phyloP scores from a whole-genome alignment of 1,140 invertebrate genomes.

The Leptoteleia sp. region DNA sequence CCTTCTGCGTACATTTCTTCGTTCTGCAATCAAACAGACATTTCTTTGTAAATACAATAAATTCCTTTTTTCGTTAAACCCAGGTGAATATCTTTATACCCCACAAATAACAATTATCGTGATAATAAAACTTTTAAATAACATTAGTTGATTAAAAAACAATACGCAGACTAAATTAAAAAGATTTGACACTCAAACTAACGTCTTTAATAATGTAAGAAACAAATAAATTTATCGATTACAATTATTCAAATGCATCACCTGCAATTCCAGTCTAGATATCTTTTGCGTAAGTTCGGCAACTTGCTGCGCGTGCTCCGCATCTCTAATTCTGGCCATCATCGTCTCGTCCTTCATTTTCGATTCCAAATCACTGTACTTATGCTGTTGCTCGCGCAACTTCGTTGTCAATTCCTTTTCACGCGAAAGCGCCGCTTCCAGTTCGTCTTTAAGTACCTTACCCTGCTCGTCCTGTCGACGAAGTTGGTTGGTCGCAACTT shows the following conservation, averaged over 20 bases:
- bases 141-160: too few species aligned
- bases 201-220: too few species aligned
- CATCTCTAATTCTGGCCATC: slow-evolving; percentile 96
- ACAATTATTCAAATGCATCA: too few species aligned
- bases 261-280: slow-evolving; percentile 95
- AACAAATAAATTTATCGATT: too few species aligned
- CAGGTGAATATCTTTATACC: too few species aligned
- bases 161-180: too few species aligned
- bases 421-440: slow-evolving; percentile 86
- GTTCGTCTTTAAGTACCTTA: slow-evolving; percentile 88
- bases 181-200: too few species aligned
- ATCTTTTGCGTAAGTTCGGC: slow-evolving; percentile 98
- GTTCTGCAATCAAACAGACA: slow-evolving; percentile 84
- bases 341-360: slow-evolving; percentile 97
- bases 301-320: slow-evolving; percentile 95
- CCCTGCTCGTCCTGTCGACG: slow-evolving; percentile 96
- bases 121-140: too few species aligned
- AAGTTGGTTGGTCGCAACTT: slow-evolving; percentile 96
- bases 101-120: too few species aligned
- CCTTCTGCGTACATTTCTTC: slow-evolving; percentile 95
- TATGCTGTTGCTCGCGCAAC: slow-evolving; percentile 92
- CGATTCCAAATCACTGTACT: slow-evolving; percentile 93
- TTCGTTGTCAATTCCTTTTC: slow-evolving; percentile 89
- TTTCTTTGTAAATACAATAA: too few species aligned
- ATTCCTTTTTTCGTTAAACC: too few species aligned